These are phyloP conservation scores for Hippolais icterina DNA, from an alignment of 2,113 vertebrate genomes.

Conservation along the genomic window DNA sequence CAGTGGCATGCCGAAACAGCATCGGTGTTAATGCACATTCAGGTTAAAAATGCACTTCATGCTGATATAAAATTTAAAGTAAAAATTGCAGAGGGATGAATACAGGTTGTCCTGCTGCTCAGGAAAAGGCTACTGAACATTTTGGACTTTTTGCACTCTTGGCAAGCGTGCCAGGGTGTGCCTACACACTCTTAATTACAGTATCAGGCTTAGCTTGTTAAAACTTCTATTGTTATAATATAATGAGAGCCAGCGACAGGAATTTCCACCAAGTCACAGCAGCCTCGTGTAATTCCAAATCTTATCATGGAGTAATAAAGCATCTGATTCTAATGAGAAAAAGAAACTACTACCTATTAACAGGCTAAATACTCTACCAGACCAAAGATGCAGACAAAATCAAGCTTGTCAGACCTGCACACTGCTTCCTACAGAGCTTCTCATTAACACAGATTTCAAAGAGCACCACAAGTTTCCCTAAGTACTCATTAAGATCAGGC, in stretches of 20 bases:
- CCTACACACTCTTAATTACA: not conserved
- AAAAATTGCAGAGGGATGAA: not conserved
- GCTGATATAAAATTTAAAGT: not conserved
- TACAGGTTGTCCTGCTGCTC: not conserved
- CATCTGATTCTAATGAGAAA: not conserved
- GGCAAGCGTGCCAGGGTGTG: not conserved
- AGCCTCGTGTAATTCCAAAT: not conserved
- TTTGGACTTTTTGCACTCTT: not conserved
- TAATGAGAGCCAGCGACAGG: not conserved
- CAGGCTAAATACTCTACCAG: not conserved
- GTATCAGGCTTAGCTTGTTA: constrained; percentile 18
- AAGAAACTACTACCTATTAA: not conserved
- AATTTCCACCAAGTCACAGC: constrained; percentile 14
- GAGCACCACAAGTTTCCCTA: not conserved
- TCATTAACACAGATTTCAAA: not conserved
- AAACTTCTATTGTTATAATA: not conserved
- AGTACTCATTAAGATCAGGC: not conserved
- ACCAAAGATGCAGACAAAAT: not conserved
- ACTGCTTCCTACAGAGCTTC: not conserved
- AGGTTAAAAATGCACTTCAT: not conserved
- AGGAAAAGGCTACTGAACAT: not conserved
- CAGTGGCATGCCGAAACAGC: not conserved
- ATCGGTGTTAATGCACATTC: accelerated
- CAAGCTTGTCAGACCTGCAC: not conserved
- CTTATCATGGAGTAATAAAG: not conserved